Conservation (phyloP, 1,140 invertebrate genomes). For the Procambarus clarkii region DNA sequence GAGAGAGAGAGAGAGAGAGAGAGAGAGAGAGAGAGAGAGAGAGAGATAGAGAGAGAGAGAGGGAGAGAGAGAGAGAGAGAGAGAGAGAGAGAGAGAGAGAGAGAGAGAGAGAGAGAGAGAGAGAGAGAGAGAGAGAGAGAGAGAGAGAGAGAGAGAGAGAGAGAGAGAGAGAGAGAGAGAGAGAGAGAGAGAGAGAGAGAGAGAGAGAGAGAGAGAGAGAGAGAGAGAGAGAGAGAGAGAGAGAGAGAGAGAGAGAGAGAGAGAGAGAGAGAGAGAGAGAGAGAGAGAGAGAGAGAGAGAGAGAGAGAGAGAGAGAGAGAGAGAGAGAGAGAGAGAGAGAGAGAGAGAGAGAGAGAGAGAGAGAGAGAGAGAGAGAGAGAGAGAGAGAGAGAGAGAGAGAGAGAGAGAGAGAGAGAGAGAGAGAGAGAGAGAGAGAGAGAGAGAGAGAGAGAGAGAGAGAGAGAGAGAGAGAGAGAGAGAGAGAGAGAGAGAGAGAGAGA, state of each 20-base stretch:
- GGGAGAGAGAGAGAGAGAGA: slow-evolving; percentile 24
- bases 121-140: slow-evolving; percentile 33
- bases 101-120: slow-evolving; percentile 27
- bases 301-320: slow-evolving; percentile 24
- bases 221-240: slow-evolving; percentile 27
- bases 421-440: slow-evolving; percentile 24
- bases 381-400: no score
- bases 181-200: slow-evolving; percentile 27
- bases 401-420: neutral
- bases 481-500: slow-evolving; percentile 29
- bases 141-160: neutral
- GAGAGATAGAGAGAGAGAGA: no score
- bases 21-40: slow-evolving; percentile 24
- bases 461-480: slow-evolving; percentile 21
- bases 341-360: slow-evolving; percentile 33
- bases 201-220: slow-evolving; percentile 16
- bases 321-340: slow-evolving; percentile 33
- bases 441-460: slow-evolving; percentile 20
- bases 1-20: slow-evolving; percentile 24
- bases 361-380: slow-evolving; percentile 29
- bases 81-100: slow-evolving; percentile 24
- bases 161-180: slow-evolving; percentile 20
- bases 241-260: slow-evolving; percentile 21
- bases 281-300: slow-evolving; percentile 21
- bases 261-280: slow-evolving; percentile 24